These are phyloP conservation scores for Diarsia rubi DNA, from an alignment of 2,888 invertebrate genomes.

Conservation along the genomic window DNA sequence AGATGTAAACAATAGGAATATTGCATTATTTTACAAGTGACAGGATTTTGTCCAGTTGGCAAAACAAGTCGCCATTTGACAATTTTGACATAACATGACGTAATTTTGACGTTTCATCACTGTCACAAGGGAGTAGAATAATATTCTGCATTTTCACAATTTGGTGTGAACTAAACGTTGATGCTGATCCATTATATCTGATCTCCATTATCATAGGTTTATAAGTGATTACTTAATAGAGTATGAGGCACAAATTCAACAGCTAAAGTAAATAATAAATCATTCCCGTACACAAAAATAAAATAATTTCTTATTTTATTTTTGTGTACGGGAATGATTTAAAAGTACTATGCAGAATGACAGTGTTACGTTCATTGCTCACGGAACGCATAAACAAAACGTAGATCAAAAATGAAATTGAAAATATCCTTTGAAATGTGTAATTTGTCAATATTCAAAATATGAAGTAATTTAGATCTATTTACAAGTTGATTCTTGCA, in stretches of 20 bases:
- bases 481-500: slow-evolving; percentile 88
- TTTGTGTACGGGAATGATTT: not conserved
- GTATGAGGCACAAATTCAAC: accelerated
- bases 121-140: not conserved
- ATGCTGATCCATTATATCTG: too few species aligned
- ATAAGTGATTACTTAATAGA: not conserved
- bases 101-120: slow-evolving; percentile 55
- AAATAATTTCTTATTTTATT: not conserved
- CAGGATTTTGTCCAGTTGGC: slow-evolving; percentile 90
- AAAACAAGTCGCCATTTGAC: slow-evolving; percentile 83
- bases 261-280: not conserved
- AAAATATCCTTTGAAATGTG: slow-evolving; percentile 77
- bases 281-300: accelerated
- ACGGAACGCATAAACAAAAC: slow-evolving; percentile 51
- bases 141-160: not conserved
- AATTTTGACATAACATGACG: slow-evolving; percentile 53
- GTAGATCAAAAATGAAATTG: slow-evolving; percentile 69
- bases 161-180: slow-evolving; percentile 16
- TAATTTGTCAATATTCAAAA: slow-evolving; percentile 82
- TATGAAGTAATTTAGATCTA: slow-evolving; percentile 86
- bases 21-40: slow-evolving; percentile 87
- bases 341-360: not conserved
- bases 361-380: not conserved
- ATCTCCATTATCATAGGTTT: too few species aligned
- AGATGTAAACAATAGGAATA: slow-evolving; percentile 86